Conservation (phyloP, 2,888 invertebrate genomes). For the Eumerus sabulonum region DNA sequence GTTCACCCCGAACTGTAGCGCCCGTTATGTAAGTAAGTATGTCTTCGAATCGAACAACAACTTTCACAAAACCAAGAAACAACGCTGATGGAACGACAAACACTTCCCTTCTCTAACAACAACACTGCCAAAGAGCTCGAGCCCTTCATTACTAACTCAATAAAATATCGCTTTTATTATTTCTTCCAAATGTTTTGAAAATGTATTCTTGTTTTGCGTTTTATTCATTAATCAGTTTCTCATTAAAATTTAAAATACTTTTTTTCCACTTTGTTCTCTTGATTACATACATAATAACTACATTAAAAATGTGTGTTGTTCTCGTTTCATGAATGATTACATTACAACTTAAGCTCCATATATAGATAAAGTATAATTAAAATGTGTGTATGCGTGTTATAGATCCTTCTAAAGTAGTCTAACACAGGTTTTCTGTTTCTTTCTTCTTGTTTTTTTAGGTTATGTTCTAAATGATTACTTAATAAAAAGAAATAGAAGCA, state of each 20-base stretch:
- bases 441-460: no score
- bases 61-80: no score
- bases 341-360: constrained; percentile 58
- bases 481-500: no score
- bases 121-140: no score
- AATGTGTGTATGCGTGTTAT: constrained; percentile 46
- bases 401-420: constrained; percentile 34
- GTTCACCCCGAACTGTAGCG: no score
- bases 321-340: constrained; percentile 39
- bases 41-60: no score
- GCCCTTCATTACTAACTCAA: constrained; percentile 6
- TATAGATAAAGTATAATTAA: constrained; percentile 24
- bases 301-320: constrained; percentile 22
- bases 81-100: no score
- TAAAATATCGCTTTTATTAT: constrained; percentile 44
- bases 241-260: constrained; percentile 64
- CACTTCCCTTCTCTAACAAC: no score
- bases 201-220: neutral
- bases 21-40: no score
- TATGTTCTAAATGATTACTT: no score
- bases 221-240: neutral
- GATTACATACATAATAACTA: constrained; percentile 47
- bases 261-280: constrained; percentile 41
- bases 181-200: constrained; percentile 53
- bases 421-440: no score